Evolutionary conservation across 2,888 invertebrate species (phyloP).

Genomic region (Ypsolopha scabrella): DNA sequence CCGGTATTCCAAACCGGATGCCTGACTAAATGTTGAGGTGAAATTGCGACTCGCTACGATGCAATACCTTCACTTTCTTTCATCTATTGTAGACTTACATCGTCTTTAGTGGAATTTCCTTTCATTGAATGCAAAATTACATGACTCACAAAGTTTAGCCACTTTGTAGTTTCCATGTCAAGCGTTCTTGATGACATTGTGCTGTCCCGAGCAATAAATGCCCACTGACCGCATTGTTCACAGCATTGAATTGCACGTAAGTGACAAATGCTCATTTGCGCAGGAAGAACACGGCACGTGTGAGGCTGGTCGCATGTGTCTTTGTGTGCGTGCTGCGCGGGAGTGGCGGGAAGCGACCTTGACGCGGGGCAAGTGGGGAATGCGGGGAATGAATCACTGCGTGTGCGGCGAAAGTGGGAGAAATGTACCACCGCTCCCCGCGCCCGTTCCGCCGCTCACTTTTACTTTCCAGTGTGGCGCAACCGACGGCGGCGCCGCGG

Average conservation of each 20-base stretch:
- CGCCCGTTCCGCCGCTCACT: conserved; percentile 54
- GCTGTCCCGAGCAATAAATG: conserved; percentile 7
- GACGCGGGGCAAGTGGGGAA: conserved; percentile 24
- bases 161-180: not conserved
- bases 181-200: conserved; percentile 12
- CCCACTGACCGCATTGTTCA: conserved; percentile 14
- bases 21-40: too few species aligned
- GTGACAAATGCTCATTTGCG: conserved; percentile 9
- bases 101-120: not conserved
- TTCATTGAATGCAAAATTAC: conserved; percentile 2
- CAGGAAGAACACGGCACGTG: conserved; percentile 6
- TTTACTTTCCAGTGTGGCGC: conserved; percentile 69
- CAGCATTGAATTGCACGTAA: conserved; percentile 6
- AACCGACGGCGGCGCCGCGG: conserved; percentile 57
- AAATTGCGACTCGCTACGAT: too few species aligned
- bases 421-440: conserved; percentile 55
- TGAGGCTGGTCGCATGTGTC: not conserved
- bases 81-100: too few species aligned
- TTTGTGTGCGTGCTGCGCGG: conserved; percentile 22
- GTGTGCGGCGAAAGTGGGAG: conserved; percentile 62
- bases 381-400: conserved; percentile 48
- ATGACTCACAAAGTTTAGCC: not conserved
- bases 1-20: not conserved
- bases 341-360: conserved; percentile 62
- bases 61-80: not conserved